Conservation (phyloP, 2,797 vertebrate genomes). For the Rhadinocentrus ornatus region DNA sequence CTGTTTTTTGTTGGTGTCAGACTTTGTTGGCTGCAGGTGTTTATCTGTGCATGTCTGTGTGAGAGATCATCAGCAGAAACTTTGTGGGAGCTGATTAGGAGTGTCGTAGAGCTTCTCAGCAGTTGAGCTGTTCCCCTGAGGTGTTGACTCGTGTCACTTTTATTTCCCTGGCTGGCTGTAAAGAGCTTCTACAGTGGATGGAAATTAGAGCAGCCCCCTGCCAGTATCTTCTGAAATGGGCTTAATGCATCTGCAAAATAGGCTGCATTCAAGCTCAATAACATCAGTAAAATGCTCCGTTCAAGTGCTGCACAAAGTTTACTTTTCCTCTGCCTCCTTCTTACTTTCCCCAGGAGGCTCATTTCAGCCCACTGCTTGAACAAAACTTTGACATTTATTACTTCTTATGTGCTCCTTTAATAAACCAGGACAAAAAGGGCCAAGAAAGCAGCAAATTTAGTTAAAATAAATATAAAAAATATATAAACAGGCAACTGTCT, state of each 20-base stretch:
- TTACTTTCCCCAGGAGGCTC: conserved; percentile 18
- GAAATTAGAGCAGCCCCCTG: conserved; percentile 56
- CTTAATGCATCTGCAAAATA: conserved; percentile 52
- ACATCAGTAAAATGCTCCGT: conserved; percentile 23
- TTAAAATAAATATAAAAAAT: not conserved
- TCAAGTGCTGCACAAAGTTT: conserved; percentile 17
- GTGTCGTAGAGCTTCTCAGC: conserved; percentile 38
- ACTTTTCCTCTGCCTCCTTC: conserved; percentile 4
- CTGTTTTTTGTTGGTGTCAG: conserved; percentile 17
- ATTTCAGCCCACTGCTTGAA: conserved; percentile 2
- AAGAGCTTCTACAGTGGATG: conserved; percentile 44
- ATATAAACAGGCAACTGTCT: not conserved
- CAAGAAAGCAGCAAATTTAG: not conserved
- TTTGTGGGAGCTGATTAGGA: conserved; percentile 41
- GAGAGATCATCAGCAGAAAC: conserved; percentile 35
- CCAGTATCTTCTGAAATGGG: conserved; percentile 52
- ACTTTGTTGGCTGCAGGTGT: conserved; percentile 37
- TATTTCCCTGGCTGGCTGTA: conserved; percentile 53
- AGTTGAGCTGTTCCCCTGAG: conserved; percentile 43
- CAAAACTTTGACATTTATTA: conserved; percentile 9
- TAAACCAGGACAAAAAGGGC: not conserved
- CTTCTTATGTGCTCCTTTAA: not conserved
- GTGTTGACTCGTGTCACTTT: conserved; percentile 46
- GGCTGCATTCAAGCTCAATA: conserved; percentile 47
- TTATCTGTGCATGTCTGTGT: conserved; percentile 22